phyloP scores from a whole-genome alignment of 2,113 vertebrate species.

The Gila orcuttii region DNA sequence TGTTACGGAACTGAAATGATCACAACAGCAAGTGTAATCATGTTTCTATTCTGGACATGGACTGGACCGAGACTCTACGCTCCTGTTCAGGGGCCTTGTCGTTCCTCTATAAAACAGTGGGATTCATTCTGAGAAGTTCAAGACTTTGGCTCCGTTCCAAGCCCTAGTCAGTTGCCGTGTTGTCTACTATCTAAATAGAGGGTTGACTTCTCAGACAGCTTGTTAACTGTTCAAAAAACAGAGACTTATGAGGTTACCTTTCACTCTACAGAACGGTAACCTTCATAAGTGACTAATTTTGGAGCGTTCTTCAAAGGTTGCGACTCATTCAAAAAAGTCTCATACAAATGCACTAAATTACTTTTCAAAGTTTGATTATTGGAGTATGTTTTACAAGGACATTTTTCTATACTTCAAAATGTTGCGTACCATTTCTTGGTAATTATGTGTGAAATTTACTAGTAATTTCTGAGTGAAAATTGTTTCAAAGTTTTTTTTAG shows the following conservation, averaged over 20 bases:
- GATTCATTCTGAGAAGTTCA: neutral
- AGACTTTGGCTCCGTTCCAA: neutral
- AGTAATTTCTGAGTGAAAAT: neutral
- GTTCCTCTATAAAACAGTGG: constrained; percentile 3
- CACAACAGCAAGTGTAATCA: neutral
- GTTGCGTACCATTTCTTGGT: neutral
- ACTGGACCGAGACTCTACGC: neutral
- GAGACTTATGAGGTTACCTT: no score
- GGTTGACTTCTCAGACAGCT: neutral
- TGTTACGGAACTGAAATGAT: neutral
- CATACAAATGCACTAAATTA: neutral
- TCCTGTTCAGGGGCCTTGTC: neutral
- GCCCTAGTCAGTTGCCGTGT: neutral
- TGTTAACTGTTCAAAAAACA: no score
- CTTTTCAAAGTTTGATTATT: no score
- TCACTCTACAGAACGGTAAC: neutral
- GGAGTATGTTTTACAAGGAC: neutral
- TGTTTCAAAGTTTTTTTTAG: neutral
- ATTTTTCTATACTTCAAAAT: neutral
- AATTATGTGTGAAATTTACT: neutral
- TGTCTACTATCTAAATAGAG: neutral
- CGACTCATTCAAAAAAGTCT: neutral
- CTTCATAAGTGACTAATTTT: neutral
- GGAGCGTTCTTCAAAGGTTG: neutral
- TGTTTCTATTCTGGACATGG: neutral